A percentile compares a stretch with the other conserved stretches of the same genome.
Conservation (phyloP, 2,113 vertebrate species). For the Elephas maximus region DNA sequence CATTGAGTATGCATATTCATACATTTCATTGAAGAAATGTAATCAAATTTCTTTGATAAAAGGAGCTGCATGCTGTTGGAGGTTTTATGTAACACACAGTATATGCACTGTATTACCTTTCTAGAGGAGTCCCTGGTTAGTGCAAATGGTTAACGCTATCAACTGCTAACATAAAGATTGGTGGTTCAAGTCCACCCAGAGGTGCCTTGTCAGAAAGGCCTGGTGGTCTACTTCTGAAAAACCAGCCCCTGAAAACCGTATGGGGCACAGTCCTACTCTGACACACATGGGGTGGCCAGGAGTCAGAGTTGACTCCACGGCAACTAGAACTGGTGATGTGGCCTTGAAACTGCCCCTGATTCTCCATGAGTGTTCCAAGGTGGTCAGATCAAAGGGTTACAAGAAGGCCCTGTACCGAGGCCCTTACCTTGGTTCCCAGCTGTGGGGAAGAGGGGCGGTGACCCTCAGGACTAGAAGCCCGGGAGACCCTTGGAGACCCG, state of each 20-base stretch:
- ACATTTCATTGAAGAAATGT: background rate
- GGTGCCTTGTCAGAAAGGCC: too few species aligned
- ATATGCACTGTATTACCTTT: background rate
- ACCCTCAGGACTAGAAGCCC: conserved; percentile 67
- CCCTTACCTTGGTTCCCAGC: conserved; percentile 76
- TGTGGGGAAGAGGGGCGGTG: background rate
- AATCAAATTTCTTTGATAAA: background rate
- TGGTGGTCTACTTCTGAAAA: too few species aligned
- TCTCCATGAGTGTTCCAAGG: background rate
- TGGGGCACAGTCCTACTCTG: too few species aligned
- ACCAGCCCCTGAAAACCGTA: too few species aligned
- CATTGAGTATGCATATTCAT: background rate
- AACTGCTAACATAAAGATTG: too few species aligned
- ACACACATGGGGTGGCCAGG: too few species aligned
- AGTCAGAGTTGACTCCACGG: too few species aligned
- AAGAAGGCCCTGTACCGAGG: background rate
- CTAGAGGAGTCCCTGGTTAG: background rate
- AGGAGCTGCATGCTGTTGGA: accelerated
- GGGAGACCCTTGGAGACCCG: conserved; percentile 57
- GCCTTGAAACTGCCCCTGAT: background rate
- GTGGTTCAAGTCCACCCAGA: too few species aligned
- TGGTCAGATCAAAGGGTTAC: background rate
- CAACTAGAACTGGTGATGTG: too few species aligned
- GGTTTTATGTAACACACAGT: background rate
- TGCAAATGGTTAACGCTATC: too few species aligned